These are phyloP conservation scores for Vanacampus margaritifer DNA, from an alignment of 2,113 vertebrate genomes.

Conservation along the genomic window DNA sequence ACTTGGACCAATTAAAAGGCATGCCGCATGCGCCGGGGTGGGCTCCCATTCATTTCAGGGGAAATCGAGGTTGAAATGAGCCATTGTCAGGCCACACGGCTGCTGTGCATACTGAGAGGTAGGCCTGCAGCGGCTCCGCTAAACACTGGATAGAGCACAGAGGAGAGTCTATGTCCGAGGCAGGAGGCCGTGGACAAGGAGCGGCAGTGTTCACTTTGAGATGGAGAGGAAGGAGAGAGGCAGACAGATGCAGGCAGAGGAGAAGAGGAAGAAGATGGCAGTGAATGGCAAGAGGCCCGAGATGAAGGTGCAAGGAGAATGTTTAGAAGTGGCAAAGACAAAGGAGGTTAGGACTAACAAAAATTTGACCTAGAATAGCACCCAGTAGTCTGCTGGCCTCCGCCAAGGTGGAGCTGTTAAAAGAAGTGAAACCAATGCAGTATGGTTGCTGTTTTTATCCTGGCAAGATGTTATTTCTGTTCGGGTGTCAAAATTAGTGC, in stretches of 20 bases:
- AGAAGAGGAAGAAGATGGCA: conserved; percentile 41
- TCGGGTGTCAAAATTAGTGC: no score
- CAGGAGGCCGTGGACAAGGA: conserved; percentile 49
- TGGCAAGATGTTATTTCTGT: not conserved
- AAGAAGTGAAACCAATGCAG: no score
- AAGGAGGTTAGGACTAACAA: conserved; percentile 8
- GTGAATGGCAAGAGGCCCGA: conserved; percentile 50
- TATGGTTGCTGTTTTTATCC: not conserved
- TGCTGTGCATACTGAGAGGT: conserved; percentile 59
- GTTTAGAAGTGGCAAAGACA: conserved; percentile 23
- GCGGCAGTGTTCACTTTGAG: conserved; percentile 60
- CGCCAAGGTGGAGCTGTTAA: not conserved
- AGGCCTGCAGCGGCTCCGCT: conserved; percentile 53
- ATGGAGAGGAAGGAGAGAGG: conserved; percentile 56
- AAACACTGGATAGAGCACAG: conserved; percentile 53
- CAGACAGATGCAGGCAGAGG: conserved; percentile 52
- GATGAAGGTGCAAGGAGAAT: conserved; percentile 30
- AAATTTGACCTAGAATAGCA: not conserved
- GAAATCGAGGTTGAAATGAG: conserved; percentile 78
- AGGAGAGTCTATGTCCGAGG: conserved; percentile 53
- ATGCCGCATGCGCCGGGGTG: conserved; percentile 58
- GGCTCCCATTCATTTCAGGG: conserved; percentile 72
- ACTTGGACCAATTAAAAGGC: conserved; percentile 73
- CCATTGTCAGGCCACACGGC: conserved; percentile 70
- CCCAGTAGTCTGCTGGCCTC: not conserved